phyloP scores from a whole-genome alignment of 2,797 vertebrate genomes.

The Acanthiza pusilla region DNA sequence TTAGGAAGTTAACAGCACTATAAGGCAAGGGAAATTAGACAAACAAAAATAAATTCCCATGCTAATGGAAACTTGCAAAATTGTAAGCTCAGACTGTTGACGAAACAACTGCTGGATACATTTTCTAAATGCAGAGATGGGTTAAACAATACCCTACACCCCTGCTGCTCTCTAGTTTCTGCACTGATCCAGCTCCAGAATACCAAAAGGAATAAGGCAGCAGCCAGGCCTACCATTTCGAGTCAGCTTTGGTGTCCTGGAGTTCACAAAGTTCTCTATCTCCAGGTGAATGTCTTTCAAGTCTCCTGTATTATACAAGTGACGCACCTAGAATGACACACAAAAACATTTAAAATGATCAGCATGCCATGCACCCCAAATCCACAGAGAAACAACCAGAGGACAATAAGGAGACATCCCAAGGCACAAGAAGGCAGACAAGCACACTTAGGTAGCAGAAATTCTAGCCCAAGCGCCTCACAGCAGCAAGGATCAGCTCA shows the following conservation, averaged over 20 bases:
- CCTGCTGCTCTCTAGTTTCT: not conserved
- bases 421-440: not conserved
- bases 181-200: not conserved
- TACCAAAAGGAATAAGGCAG: not conserved
- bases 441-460: not conserved
- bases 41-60: not conserved
- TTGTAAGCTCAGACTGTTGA: not conserved
- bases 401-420: not conserved
- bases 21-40: not conserved
- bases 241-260: conserved; percentile 85
- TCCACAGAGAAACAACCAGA: not conserved
- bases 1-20: not conserved
- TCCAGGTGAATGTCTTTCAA: conserved; percentile 85
- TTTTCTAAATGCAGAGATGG: not conserved
- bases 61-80: not conserved
- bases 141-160: not conserved
- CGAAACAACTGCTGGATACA: not conserved
- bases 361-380: not conserved
- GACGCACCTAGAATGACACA: conserved; percentile 81
- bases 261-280: conserved; percentile 89
- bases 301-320: conserved; percentile 90
- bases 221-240: conserved; percentile 82
- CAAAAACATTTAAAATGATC: not conserved
- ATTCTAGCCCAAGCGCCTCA: not conserved
- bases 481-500: not conserved